phyloP scores from a whole-genome alignment of 2,797 vertebrate genomes.

The Chromis chromis region DNA sequence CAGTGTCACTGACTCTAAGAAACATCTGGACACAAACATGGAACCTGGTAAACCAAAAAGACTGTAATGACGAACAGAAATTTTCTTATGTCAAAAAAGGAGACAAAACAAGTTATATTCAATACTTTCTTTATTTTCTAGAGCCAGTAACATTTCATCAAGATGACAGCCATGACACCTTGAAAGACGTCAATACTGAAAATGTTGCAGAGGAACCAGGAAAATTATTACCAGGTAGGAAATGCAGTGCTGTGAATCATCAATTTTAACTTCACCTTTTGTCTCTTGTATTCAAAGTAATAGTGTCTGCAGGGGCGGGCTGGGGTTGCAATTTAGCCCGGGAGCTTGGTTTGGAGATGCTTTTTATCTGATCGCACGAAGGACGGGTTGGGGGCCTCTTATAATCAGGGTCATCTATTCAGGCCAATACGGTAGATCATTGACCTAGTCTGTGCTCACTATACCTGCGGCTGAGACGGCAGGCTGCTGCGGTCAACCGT shows the following conservation, averaged over 20 bases:
- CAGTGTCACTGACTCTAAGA: not conserved
- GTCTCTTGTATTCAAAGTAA: no score
- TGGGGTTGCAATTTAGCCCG: no score
- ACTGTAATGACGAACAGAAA: not conserved
- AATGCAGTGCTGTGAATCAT: not conserved
- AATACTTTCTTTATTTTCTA: slow-evolving; percentile 1
- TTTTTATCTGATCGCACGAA: no score
- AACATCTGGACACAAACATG: not conserved
- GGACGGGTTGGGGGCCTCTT: no score
- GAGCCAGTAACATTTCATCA: slow-evolving; percentile 4
- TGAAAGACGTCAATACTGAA: not conserved
- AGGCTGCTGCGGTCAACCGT: no score
- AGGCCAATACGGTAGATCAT: no score
- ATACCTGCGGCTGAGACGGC: no score
- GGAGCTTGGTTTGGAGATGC: no score
- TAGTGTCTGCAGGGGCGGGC: no score
- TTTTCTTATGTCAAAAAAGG: not conserved
- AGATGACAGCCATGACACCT: not conserved
- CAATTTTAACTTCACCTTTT: no score
- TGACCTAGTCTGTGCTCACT: no score
- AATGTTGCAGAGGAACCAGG: slow-evolving; percentile 7
- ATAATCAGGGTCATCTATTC: no score
- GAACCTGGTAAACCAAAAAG: slow-evolving; percentile 30
- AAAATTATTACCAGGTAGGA: slow-evolving; percentile 18
- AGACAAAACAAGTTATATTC: not conserved